These are phyloP conservation scores for Archivesica marissinica DNA, from an alignment of 1,140 invertebrate species.

Conservation along the genomic window DNA sequence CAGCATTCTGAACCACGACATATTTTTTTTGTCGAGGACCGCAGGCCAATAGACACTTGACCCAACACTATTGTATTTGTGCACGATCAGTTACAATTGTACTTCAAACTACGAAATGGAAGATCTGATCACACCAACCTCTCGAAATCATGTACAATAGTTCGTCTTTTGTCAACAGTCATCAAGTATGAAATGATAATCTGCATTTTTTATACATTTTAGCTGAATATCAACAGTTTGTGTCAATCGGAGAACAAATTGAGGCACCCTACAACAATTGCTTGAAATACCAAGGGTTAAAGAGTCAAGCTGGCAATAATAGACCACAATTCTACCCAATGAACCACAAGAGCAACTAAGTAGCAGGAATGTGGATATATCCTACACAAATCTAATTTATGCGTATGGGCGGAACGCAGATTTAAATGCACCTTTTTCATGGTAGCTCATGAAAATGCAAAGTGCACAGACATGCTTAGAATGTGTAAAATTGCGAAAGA, in stretches of 20 bases:
- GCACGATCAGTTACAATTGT: neutral
- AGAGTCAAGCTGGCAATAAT: conserved; percentile 30
- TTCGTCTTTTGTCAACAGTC: neutral
- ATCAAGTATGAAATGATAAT: conserved; percentile 29
- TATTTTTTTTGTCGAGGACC: conserved; percentile 22
- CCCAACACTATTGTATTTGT: conserved; percentile 32
- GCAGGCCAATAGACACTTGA: conserved; percentile 29
- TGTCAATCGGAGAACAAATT: conserved; percentile 3
- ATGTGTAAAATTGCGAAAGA: conserved; percentile 21
- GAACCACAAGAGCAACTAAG: conserved; percentile 17
- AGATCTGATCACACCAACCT: conserved; percentile 1
- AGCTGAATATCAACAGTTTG: conserved; percentile 18
- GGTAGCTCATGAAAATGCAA: conserved; percentile 32
- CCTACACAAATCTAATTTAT: conserved; percentile 1
- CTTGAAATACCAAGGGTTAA: conserved; percentile 35
- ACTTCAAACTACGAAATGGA: neutral
- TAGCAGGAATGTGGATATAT: neutral
- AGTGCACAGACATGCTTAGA: neutral
- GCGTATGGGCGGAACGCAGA: neutral
- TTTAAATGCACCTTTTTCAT: neutral
- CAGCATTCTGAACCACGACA: conserved; percentile 8
- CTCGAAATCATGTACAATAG: conserved; percentile 14
- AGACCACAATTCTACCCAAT: conserved; percentile 2
- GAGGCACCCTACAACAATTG: conserved; percentile 15
- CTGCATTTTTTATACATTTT: conserved; percentile 32